A percentile compares a stretch with the other conserved stretches of the same genome.
phyloP scores from a whole-genome alignment of 2,113 vertebrate species.

The Cavia aperea region DNA sequence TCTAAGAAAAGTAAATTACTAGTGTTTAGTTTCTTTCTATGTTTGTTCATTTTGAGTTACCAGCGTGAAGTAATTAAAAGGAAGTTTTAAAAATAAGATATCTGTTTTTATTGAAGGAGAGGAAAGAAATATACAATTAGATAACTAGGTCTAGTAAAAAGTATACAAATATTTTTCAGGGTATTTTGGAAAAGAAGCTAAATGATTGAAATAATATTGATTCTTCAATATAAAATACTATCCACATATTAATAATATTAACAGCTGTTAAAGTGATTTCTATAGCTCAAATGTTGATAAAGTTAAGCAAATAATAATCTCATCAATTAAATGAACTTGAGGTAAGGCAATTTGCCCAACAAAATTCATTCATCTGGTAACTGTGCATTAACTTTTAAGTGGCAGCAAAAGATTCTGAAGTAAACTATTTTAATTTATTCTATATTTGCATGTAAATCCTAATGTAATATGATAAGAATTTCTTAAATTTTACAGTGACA shows the following conservation, averaged over 20 bases:
- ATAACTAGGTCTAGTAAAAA: not conserved
- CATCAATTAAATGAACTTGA: constrained; percentile 45
- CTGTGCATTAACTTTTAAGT: constrained; percentile 56
- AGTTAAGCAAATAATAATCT: constrained; percentile 30
- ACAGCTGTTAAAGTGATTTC: not conserved
- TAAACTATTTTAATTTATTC: constrained; percentile 62
- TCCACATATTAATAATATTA: not conserved
- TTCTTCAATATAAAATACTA: not conserved
- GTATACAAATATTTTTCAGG: not conserved
- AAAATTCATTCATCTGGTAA: constrained; percentile 50
- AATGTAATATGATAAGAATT: constrained; percentile 46
- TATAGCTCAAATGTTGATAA: not conserved
- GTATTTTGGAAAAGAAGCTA: not conserved
- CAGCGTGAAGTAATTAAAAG: not conserved
- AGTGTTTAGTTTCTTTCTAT: not conserved
- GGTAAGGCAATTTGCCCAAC: constrained; percentile 34
- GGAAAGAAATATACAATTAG: not conserved
- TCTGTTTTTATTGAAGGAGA: not conserved
- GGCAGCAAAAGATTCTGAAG: constrained; percentile 62
- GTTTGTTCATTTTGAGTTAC: not conserved
- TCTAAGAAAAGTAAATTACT: constrained; percentile 9
- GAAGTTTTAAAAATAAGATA: not conserved
- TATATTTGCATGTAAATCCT: constrained; percentile 55
- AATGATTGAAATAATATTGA: constrained; percentile 14
- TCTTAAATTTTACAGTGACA: constrained; percentile 69